Conservation (phyloP, 1,140 invertebrate genomes). For the Sinella curviseta region DNA sequence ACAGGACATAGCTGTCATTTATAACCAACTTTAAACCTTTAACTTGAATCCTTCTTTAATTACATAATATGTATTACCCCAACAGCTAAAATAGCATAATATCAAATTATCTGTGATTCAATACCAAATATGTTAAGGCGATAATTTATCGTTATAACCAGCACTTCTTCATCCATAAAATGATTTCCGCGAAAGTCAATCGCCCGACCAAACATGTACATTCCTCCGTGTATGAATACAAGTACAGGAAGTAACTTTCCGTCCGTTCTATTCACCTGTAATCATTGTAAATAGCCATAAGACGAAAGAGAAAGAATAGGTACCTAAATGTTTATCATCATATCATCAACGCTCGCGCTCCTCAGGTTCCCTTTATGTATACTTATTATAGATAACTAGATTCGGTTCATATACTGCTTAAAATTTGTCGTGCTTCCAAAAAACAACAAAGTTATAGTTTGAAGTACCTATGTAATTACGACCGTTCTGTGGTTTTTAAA, state of each 20-base stretch:
- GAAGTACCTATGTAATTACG: no score
- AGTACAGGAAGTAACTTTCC: conserved; percentile 30
- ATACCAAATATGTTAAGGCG: conserved; percentile 27
- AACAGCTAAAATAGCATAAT: no score
- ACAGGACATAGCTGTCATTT: background rate
- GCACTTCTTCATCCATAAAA: conserved; percentile 33
- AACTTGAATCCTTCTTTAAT: no score
- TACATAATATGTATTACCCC: background rate
- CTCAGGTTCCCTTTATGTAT: background rate
- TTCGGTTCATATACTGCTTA: no score
- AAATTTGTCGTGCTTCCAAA: background rate
- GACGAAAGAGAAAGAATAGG: background rate
- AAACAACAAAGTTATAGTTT: no score
- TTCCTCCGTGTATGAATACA: conserved; percentile 33
- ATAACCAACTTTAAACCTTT: background rate
- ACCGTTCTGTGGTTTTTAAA: no score
- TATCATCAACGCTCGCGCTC: background rate
- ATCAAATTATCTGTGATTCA: background rate
- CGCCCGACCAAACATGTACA: conserved; percentile 34
- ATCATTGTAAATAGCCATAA: background rate
- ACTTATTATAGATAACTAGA: background rate
- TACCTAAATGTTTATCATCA: background rate
- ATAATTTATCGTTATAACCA: conserved; percentile 30
- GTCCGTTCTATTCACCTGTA: conserved; percentile 30
- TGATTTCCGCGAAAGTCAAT: conserved; percentile 28